phyloP scores from a whole-genome alignment of 2,113 vertebrate species.

The Zosterops japonicus region DNA sequence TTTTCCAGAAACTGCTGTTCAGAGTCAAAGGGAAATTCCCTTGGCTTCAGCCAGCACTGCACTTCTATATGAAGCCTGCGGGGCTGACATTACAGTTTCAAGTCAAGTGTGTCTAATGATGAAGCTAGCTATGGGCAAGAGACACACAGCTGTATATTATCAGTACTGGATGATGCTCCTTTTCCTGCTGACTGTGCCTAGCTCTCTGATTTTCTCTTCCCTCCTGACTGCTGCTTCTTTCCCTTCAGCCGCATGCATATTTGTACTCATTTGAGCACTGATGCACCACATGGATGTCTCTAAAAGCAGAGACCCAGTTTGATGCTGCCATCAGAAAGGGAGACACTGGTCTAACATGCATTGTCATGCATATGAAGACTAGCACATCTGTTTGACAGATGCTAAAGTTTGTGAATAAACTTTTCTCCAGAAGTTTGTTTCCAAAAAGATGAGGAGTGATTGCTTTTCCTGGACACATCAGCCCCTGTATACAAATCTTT shows the following conservation, averaged over 20 bases:
- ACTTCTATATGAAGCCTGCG: neutral
- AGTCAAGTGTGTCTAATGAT: neutral
- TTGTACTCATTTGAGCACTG: neutral
- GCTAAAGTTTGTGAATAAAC: neutral
- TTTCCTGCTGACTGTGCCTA: neutral
- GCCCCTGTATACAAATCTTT: neutral
- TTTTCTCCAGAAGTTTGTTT: neutral
- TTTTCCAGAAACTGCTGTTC: neutral
- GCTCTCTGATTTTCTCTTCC: neutral
- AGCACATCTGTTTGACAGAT: neutral
- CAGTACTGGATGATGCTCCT: neutral
- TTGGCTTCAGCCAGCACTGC: neutral
- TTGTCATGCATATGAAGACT: neutral
- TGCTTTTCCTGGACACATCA: neutral
- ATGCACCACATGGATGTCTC: neutral
- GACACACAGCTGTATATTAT: neutral
- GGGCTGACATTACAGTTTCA: neutral
- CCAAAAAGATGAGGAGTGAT: neutral
- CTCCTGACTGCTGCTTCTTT: neutral
- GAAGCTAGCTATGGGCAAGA: neutral
- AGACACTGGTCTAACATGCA: neutral
- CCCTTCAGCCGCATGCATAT: rapidly evolving
- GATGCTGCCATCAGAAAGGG: neutral
- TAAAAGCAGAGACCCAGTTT: neutral
- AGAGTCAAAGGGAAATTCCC: neutral